These are phyloP conservation scores for Bombus confusus DNA, from an alignment of 1,140 invertebrate species.

Conservation along the genomic window DNA sequence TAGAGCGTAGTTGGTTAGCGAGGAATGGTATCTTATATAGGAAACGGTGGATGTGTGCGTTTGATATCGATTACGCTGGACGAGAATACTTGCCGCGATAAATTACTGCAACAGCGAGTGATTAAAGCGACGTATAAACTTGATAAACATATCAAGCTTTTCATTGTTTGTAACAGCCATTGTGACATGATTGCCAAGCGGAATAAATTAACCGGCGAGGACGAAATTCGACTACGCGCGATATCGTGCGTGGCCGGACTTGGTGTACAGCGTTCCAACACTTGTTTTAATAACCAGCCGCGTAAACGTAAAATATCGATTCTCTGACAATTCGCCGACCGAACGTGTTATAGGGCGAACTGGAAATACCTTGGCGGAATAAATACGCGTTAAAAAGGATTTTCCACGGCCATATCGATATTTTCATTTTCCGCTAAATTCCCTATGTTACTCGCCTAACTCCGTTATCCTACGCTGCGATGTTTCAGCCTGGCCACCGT, in stretches of 20 bases:
- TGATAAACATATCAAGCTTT: conserved; percentile 23
- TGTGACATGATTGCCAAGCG: conserved; percentile 16
- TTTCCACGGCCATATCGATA: not conserved
- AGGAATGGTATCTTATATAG: not conserved
- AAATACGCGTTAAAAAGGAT: not conserved
- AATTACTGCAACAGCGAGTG: not conserved
- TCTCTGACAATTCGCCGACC: not conserved
- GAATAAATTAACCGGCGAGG: conserved; percentile 14
- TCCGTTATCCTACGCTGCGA: not conserved
- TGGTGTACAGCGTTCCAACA: not conserved
- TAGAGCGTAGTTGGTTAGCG: not conserved
- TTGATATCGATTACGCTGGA: not conserved
- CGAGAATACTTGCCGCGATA: not conserved
- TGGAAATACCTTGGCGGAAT: not conserved
- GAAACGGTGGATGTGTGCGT: not conserved
- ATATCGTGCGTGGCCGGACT: not conserved
- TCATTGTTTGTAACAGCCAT: conserved; percentile 18
- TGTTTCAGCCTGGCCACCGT: not conserved
- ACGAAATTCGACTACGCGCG: not conserved
- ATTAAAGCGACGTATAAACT: not conserved
- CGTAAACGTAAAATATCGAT: conserved; percentile 2
- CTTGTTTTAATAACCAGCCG: not conserved
- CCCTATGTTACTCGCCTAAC: too few relatives aligned
- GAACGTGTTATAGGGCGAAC: not conserved
- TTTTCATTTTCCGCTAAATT: not conserved